A percentile compares a stretch with the other conserved stretches of the same genome.
These are phyloP conservation scores for Drosophila auraria DNA, from an alignment of 1,140 invertebrate species.

Conservation along the genomic window DNA sequence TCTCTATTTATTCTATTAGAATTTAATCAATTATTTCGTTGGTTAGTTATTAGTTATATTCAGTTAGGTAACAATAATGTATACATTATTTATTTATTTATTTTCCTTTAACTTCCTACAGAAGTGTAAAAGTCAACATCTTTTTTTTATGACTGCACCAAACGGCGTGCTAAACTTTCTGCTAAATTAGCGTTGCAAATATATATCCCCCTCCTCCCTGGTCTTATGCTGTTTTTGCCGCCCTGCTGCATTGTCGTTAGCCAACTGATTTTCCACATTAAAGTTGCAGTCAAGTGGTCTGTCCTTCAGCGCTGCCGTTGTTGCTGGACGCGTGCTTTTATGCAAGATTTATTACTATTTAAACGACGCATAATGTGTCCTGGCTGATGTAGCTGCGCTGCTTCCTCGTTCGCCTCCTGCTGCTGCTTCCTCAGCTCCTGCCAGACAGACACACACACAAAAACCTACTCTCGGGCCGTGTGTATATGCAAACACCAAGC, in stretches of 20 bases:
- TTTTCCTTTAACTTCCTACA: not conserved
- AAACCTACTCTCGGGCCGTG: slow-evolving; percentile 4
- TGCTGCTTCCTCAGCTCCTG: slow-evolving; percentile 38
- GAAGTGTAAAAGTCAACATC: not conserved
- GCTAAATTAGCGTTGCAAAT: slow-evolving; percentile 82
- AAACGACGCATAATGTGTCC: slow-evolving; percentile 82
- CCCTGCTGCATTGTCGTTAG: slow-evolving; percentile 52
- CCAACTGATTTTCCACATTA: slow-evolving; percentile 79
- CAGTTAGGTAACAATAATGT: not conserved
- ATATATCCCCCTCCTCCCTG: slow-evolving; percentile 13
- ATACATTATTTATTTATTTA: not conserved
- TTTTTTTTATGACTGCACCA: slow-evolving; percentile 21
- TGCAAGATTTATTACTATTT: slow-evolving; percentile 83
- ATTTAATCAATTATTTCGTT: too few species aligned
- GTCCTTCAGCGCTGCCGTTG: slow-evolving; percentile 21
- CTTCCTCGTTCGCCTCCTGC: slow-evolving; percentile 11
- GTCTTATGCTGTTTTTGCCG: slow-evolving; percentile 27
- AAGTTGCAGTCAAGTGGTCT: slow-evolving; percentile 69
- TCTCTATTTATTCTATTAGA: too few species aligned
- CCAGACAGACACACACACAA: slow-evolving; percentile 48
- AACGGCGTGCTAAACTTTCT: slow-evolving; percentile 44
- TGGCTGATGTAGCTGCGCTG: slow-evolving; percentile 48
- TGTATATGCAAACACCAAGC: slow-evolving; percentile 53
- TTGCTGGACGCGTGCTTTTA: slow-evolving; percentile 69
- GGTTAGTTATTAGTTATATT: not conserved